Evolutionary conservation across 2,888 invertebrate species (phyloP).

Genomic region (Argyresthia albistria): DNA sequence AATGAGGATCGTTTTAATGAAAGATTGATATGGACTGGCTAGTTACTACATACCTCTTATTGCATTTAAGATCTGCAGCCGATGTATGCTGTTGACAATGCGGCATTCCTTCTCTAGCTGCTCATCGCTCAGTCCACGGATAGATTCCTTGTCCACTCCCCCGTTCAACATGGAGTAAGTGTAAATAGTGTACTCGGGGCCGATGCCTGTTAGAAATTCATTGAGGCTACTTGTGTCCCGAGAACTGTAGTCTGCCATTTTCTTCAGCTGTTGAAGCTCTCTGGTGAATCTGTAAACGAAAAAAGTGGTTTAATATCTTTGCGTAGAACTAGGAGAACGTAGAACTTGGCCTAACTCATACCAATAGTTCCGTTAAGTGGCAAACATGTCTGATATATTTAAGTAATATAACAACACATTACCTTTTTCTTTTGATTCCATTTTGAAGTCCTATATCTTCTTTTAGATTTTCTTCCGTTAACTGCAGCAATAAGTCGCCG

Average conservation of each 20-base stretch:
- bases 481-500: constrained; percentile 93
- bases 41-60: constrained; percentile 74
- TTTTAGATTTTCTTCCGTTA: constrained; percentile 92
- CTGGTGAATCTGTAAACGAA: constrained; percentile 82
- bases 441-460: constrained; percentile 95
- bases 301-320: neutral
- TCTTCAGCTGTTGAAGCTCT: constrained; percentile 93
- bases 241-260: constrained; percentile 97
- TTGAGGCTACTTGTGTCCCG: constrained; percentile 93
- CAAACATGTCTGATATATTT: neutral
- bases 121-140: constrained; percentile 91
- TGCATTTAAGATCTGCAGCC: constrained; percentile 90
- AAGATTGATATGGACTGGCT: neutral
- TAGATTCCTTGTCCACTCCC: constrained; percentile 92
- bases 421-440: constrained; percentile 93
- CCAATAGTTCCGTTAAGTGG: neutral
- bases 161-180: constrained; percentile 97
- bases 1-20: neutral
- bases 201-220: constrained; percentile 86
- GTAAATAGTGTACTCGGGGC: constrained; percentile 94
- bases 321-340: neutral
- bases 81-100: constrained; percentile 95
- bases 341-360: too few relatives aligned
- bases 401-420: constrained; percentile 6
- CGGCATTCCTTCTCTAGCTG: constrained; percentile 92